phyloP scores from a whole-genome alignment of 2,113 vertebrate genomes.

The Ailurus styani region DNA sequence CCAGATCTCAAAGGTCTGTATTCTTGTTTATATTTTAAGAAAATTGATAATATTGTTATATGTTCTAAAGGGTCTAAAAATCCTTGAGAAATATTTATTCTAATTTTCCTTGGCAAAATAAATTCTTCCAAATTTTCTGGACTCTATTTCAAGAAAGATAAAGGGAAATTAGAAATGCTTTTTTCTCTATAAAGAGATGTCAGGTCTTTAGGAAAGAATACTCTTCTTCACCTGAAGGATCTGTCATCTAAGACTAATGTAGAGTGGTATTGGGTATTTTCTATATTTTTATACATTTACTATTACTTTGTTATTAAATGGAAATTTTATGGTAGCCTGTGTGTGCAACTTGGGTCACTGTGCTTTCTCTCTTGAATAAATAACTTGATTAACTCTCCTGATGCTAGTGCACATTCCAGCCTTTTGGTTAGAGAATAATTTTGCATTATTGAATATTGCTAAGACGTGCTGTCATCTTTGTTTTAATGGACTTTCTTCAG shows the following conservation, averaged over 20 bases:
- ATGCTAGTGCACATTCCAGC: not conserved
- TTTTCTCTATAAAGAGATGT: not conserved
- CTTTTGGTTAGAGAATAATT: not conserved
- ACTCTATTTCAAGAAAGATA: not conserved
- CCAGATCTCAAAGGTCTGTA: slow-evolving; percentile 94
- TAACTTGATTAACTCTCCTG: not conserved
- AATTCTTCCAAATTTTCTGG: not conserved
- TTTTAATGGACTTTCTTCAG: not conserved
- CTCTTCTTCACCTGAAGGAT: not conserved
- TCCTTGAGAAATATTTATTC: not conserved
- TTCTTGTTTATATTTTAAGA: slow-evolving; percentile 57
- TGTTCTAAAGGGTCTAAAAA: not conserved
- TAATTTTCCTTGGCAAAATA: not conserved
- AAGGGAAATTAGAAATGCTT: not conserved
- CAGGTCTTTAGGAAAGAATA: not conserved
- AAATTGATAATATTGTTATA: not conserved
- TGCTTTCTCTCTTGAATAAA: not conserved
- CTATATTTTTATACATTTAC: not conserved
- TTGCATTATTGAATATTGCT: not conserved
- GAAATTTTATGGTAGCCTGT: not conserved
- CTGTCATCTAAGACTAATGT: not conserved
- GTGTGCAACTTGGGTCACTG: not conserved
- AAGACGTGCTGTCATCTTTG: not conserved
- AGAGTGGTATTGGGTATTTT: not conserved
- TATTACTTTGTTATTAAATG: not conserved